Evolutionary conservation across 92 coral and sea anemone genomes (phyloP).

Genomic region (Phymanthus crucifer): DNA sequence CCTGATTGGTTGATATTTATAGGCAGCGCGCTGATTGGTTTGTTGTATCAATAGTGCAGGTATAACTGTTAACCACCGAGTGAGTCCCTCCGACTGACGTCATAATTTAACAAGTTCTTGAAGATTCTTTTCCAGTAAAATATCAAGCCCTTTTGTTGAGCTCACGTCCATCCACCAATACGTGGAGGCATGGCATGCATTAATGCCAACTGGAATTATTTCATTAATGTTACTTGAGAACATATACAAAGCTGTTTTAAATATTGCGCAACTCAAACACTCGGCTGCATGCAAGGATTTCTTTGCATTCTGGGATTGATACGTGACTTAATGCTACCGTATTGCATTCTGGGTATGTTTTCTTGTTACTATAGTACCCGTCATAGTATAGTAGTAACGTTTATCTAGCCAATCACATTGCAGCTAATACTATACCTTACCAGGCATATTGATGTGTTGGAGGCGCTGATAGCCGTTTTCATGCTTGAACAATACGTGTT

Average conservation of each 20-base stretch:
- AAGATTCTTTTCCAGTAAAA: not conserved
- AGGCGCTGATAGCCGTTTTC: not conserved
- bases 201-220: not conserved
- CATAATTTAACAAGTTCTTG: not conserved
- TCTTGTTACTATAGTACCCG: not conserved
- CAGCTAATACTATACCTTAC: not conserved
- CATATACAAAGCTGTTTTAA: too few relatives aligned
- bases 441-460: not conserved
- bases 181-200: not conserved
- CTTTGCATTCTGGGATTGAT: too few relatives aligned
- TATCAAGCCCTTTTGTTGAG: not conserved
- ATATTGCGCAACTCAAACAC: too few relatives aligned
- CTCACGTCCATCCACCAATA: not conserved
- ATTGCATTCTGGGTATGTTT: not conserved
- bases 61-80: conserved; percentile 1
- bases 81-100: conserved; percentile 10
- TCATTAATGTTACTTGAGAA: too few relatives aligned
- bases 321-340: too few relatives aligned
- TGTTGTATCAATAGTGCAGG: conserved; percentile 15
- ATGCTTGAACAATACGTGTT: not conserved
- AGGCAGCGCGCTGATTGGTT: conserved; percentile 14
- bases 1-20: conserved; percentile 17
- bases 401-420: not conserved
- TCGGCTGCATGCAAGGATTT: too few relatives aligned
- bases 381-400: too few relatives aligned